phyloP scores from a whole-genome alignment of 2,113 vertebrate species.

The Panthera uncia region DNA sequence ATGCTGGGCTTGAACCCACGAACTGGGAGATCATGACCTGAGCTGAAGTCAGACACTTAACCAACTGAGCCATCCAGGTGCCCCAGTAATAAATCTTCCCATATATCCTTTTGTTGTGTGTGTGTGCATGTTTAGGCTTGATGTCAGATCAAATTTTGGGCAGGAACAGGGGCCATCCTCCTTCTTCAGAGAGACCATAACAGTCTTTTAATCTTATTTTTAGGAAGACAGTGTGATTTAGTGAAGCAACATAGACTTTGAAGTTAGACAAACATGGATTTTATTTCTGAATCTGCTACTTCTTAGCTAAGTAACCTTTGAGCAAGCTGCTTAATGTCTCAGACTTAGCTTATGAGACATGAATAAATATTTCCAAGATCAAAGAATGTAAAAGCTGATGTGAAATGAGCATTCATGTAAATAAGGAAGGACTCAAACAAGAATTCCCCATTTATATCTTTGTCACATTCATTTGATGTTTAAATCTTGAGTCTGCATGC shows the following conservation, averaged over 20 bases:
- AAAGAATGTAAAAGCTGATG: neutral
- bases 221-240: neutral
- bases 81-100: too few relatives aligned
- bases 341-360: neutral
- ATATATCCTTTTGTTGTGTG: neutral
- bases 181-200: neutral
- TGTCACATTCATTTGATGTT: neutral
- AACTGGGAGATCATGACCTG: too few relatives aligned
- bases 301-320: neutral
- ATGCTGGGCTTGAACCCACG: too few relatives aligned
- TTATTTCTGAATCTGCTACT: neutral
- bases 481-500: neutral
- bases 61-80: too few relatives aligned
- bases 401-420: slow-evolving; percentile 4
- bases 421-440: neutral
- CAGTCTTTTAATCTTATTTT: neutral
- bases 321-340: neutral
- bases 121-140: neutral
- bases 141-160: neutral
- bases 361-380: slow-evolving; percentile 12
- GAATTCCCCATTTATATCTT: neutral
- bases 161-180: neutral
- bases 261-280: neutral
- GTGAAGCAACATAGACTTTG: neutral
- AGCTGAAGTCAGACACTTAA: too few relatives aligned